Evolutionary conservation across 2,113 vertebrate species (phyloP).

Genomic region (Rhinolophus ferrumequinum): DNA sequence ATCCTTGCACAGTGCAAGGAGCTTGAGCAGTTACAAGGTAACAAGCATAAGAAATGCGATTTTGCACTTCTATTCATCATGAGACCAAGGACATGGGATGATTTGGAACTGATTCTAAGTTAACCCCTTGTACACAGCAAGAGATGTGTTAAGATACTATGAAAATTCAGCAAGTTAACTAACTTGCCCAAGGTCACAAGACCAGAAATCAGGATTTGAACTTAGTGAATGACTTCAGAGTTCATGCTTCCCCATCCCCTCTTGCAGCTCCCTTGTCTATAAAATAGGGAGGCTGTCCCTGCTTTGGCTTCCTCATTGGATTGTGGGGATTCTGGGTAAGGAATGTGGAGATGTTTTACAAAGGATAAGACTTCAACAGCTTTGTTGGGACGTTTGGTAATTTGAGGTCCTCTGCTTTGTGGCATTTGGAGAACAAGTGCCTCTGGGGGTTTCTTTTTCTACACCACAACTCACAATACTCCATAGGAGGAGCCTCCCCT

Average conservation of each 20-base stretch:
- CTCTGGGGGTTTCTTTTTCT: background rate
- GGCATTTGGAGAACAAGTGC: background rate
- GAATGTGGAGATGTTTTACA: background rate
- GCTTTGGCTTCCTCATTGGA: background rate
- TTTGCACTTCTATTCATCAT: background rate
- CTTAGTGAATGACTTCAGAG: background rate
- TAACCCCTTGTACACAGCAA: background rate
- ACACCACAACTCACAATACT: background rate
- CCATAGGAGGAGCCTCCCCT: background rate
- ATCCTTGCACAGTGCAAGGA: background rate
- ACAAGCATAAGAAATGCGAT: background rate
- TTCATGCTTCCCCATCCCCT: background rate
- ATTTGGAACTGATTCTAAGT: background rate
- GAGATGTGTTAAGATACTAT: background rate
- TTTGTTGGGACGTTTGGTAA: background rate
- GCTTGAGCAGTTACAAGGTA: background rate
- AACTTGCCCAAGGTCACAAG: background rate
- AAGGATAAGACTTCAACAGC: background rate
- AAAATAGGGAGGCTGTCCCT: background rate
- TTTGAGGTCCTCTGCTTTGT: background rate
- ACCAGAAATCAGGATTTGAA: background rate
- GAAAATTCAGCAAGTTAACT: constrained; percentile 6
- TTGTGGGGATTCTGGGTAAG: background rate
- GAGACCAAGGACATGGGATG: background rate
- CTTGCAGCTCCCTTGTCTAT: background rate